A percentile compares a stretch with the other conserved stretches of the same genome.
phyloP scores from a whole-genome alignment of 2,113 vertebrate genomes.

The Pristiophorus japonicus region DNA sequence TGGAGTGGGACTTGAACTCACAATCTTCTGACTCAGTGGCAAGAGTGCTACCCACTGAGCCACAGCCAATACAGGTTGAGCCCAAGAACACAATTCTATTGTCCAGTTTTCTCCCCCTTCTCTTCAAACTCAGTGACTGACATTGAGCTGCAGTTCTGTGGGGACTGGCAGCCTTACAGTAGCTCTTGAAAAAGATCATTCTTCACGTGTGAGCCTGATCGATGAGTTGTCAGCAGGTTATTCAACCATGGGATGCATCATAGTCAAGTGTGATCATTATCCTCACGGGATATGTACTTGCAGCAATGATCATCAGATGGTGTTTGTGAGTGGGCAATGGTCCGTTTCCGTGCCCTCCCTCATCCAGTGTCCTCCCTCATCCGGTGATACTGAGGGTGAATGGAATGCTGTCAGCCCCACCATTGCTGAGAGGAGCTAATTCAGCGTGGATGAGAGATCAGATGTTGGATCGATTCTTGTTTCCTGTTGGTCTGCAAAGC shows the following conservation, averaged over 20 bases:
- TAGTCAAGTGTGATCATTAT: not conserved
- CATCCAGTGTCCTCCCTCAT: too few species aligned
- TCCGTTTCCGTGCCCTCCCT: not conserved
- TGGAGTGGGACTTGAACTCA: too few species aligned
- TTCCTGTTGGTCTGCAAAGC: not conserved
- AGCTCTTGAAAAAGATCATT: not conserved
- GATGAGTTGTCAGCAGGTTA: not conserved
- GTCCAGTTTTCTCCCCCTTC: not conserved
- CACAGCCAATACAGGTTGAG: too few species aligned
- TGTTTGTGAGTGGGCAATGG: not conserved
- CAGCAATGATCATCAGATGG: not conserved
- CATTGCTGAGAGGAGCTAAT: not conserved
- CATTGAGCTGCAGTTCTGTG: not conserved
- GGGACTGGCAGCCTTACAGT: too few species aligned
- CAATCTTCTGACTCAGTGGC: too few species aligned
- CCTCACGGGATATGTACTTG: not conserved
- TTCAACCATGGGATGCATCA: too few species aligned
- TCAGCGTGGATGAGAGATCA: not conserved
- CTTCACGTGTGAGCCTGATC: too few species aligned
- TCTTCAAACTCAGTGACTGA: too few species aligned
- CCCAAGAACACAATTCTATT: not conserved
- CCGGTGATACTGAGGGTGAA: not conserved
- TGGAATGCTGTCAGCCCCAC: not conserved
- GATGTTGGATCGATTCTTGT: not conserved
- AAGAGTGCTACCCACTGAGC: too few species aligned